A percentile compares a stretch with the other conserved stretches of the same genome.
These are phyloP conservation scores for Hippocampus abdominalis DNA, from an alignment of 2,113 vertebrate genomes.

Conservation along the genomic window DNA sequence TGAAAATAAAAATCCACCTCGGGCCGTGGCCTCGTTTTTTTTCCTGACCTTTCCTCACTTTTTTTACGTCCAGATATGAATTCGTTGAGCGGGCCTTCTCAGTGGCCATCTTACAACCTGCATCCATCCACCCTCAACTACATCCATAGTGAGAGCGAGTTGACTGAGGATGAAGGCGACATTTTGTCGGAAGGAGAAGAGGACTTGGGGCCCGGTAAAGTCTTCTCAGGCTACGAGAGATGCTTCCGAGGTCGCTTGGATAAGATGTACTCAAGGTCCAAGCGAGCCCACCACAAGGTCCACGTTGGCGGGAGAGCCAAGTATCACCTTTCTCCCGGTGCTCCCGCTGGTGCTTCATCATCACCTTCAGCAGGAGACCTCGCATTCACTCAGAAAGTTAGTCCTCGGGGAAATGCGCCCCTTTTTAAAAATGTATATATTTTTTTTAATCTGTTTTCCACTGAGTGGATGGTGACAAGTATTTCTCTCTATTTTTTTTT, in stretches of 20 bases:
- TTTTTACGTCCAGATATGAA: conserved; percentile 50
- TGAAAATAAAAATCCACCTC: no score
- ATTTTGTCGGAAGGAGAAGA: conserved; percentile 69
- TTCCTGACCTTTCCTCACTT: neutral
- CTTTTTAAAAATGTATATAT: no score
- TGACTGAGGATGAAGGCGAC: conserved; percentile 70
- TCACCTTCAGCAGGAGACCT: conserved; percentile 71
- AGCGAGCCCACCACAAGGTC: conserved; percentile 8
- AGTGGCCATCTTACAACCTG: conserved; percentile 67
- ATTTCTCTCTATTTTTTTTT: conserved; percentile 5
- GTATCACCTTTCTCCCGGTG: conserved; percentile 9
- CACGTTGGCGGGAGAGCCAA: neutral
- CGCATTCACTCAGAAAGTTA: conserved; percentile 83
- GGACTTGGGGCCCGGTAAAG: conserved; percentile 24
- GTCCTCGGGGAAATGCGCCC: neutral
- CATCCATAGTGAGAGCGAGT: conserved; percentile 64
- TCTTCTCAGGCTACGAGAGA: conserved; percentile 1
- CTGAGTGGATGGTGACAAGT: neutral
- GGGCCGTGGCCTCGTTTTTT: neutral
- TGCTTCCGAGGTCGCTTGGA: conserved; percentile 26
- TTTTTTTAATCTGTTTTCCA: neutral
- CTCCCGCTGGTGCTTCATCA: conserved; percentile 9
- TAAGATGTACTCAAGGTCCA: neutral
- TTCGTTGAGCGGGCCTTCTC: conserved; percentile 57
- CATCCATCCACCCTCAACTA: conserved; percentile 53